Evolutionary conservation across 2,113 vertebrate genomes (phyloP).

Genomic region (Nibea albiflora): DNA sequence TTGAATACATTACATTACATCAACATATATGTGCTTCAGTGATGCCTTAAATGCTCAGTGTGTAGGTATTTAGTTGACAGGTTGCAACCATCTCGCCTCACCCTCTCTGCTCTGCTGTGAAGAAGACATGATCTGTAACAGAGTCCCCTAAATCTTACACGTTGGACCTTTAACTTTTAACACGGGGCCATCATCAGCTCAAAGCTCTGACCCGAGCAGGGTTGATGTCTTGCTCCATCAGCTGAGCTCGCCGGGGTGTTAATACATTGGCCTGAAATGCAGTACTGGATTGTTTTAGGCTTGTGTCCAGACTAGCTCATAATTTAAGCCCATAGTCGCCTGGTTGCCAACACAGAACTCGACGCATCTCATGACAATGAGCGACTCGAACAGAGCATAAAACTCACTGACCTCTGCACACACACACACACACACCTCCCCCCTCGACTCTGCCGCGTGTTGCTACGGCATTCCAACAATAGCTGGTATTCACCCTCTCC

Average conservation of each 20-base stretch:
- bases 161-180: too few relatives aligned
- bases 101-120: too few relatives aligned
- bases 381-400: conserved; percentile 49
- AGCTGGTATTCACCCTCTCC: conserved; percentile 77
- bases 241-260: conserved; percentile 31
- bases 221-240: not conserved
- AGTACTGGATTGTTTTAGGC: conserved; percentile 41
- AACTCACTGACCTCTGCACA: conserved; percentile 69
- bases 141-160: too few relatives aligned
- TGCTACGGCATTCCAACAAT: conserved; percentile 80
- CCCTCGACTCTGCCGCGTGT: conserved; percentile 54
- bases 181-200: too few relatives aligned
- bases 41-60: too few relatives aligned
- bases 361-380: conserved; percentile 48
- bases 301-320: conserved; percentile 52
- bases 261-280: conserved; percentile 31
- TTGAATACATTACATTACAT: too few relatives aligned
- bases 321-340: conserved; percentile 52
- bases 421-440: conserved; percentile 47
- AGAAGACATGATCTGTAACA: too few relatives aligned
- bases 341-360: conserved; percentile 47
- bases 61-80: too few relatives aligned
- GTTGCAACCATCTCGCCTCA: too few relatives aligned
- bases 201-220: not conserved
- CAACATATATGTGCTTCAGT: too few relatives aligned